Percentiles rank a stretch among this genome's conserved stretches.
Evolutionary conservation across 2,113 vertebrate species (phyloP).

Genomic region (Rhynchomys soricoides): DNA sequence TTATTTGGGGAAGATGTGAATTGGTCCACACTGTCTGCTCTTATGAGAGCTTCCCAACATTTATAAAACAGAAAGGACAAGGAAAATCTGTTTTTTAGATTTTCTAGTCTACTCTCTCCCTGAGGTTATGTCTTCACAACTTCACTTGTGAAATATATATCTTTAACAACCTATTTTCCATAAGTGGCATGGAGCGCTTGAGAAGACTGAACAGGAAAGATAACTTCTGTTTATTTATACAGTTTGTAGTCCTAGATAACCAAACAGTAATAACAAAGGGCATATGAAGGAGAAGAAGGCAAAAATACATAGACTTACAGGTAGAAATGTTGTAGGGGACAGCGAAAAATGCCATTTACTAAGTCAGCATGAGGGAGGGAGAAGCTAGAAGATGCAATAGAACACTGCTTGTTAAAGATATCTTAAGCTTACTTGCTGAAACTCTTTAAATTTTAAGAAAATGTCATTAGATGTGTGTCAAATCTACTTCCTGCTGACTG

Average conservation of each 20-base stretch:
- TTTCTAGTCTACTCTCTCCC: neutral
- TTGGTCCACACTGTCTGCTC: neutral
- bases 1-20: neutral
- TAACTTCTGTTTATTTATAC: neutral
- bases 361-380: neutral
- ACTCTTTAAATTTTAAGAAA: constrained; percentile 55
- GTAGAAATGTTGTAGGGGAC: neutral
- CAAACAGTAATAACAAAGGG: neutral
- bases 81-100: neutral
- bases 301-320: neutral
- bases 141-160: neutral
- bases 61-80: neutral
- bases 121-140: neutral
- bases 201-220: neutral
- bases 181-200: neutral
- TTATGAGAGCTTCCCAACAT: neutral
- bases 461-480: neutral
- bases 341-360: neutral
- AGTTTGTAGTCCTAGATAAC: neutral
- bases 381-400: constrained; percentile 43
- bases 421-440: constrained; percentile 24
- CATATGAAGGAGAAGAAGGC: neutral
- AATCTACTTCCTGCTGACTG: neutral
- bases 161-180: neutral
- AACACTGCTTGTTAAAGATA: constrained; percentile 25